phyloP scores from a whole-genome alignment of 1,140 invertebrate genomes.

The Pantala flavescens region DNA sequence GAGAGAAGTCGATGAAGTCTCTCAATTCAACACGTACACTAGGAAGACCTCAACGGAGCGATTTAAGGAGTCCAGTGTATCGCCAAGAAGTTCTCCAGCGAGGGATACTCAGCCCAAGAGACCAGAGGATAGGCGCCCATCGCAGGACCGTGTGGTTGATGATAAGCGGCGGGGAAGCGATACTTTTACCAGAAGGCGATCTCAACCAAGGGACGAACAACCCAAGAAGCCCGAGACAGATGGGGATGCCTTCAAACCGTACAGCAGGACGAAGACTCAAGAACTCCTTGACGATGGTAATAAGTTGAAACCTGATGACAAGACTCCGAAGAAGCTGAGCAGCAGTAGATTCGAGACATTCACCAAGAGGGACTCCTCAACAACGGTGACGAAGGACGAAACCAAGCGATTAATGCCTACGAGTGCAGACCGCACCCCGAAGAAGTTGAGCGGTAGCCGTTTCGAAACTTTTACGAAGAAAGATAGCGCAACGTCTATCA shows the following conservation, averaged over 20 bases:
- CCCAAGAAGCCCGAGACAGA: not conserved
- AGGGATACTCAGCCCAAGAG: not conserved
- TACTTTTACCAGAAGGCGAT: not conserved
- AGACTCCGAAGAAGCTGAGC: not conserved
- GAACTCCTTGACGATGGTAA: not conserved
- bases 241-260: not conserved
- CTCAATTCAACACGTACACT: not conserved
- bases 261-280: not conserved
- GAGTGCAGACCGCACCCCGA: not conserved
- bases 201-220: not conserved
- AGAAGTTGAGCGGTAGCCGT: not conserved
- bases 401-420: not conserved
- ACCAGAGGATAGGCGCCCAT: not conserved
- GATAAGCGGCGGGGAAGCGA: not conserved
- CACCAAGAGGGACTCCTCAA: not conserved
- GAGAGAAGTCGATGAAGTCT: not conserved
- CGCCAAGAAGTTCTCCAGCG: not conserved
- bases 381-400: not conserved
- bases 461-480: not conserved
- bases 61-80: not conserved
- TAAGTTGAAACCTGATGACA: not conserved
- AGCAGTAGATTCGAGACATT: not conserved
- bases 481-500: not conserved
- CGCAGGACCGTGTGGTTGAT: not conserved
- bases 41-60: not conserved